Percentiles rank a stretch among this genome's conserved stretches.
Evolutionary conservation across 2,888 invertebrate genomes (phyloP).

Genomic region (Amphipyra tragopoginis): DNA sequence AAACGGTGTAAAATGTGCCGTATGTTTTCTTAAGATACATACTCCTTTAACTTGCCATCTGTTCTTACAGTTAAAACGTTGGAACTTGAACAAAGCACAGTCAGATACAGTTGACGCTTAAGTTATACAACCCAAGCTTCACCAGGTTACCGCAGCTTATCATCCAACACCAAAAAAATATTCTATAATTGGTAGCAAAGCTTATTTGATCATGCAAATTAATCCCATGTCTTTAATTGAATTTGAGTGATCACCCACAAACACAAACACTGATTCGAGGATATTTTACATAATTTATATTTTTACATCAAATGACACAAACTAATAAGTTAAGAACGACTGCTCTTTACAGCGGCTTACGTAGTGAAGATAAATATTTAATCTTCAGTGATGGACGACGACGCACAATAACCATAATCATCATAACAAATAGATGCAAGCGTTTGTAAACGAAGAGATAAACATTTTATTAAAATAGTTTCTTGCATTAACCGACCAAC

Average conservation of each 20-base stretch:
- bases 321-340: constrained; percentile 8
- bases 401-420: constrained; percentile 23
- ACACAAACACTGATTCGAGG: not conserved
- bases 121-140: no score
- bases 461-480: not conserved
- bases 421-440: constrained; percentile 5
- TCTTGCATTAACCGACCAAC: not conserved
- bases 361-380: constrained; percentile 21
- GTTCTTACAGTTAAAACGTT: no score
- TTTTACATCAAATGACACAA: not conserved
- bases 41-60: no score
- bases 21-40: no score
- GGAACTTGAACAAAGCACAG: no score
- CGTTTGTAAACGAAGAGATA: constrained; percentile 6
- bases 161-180: no score
- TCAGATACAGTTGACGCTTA: no score
- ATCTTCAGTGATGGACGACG: constrained; percentile 22
- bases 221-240: constrained; percentile 18
- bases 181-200: no score
- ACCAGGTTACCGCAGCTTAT: no score
- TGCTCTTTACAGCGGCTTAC: constrained; percentile 18
- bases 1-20: no score
- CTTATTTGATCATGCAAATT: constrained; percentile 8
- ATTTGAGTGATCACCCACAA: constrained; percentile 9
- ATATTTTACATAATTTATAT: constrained; percentile 9